Conservation (phyloP, 2,888 invertebrate genomes). For the Neelides folsomi region DNA sequence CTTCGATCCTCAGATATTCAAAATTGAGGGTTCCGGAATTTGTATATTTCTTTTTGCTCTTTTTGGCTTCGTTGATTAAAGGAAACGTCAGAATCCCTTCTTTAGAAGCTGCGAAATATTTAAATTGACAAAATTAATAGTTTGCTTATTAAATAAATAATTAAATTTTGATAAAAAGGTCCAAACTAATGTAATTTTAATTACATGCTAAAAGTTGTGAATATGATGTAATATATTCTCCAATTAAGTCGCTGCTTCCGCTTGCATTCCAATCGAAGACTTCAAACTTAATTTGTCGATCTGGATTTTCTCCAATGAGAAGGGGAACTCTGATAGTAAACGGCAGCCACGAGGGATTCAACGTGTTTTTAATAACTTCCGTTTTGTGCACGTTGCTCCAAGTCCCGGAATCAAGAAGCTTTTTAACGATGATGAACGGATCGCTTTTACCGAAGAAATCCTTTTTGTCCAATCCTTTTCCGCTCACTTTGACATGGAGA, state of each 20-base stretch:
- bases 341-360: conserved; percentile 43
- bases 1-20: conserved; percentile 27
- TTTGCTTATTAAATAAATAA: not conserved
- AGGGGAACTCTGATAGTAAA: conserved; percentile 36
- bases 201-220: conserved; percentile 36
- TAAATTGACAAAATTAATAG: too few species aligned
- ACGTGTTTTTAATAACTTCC: conserved; percentile 41
- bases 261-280: conserved; percentile 43
- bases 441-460: conserved; percentile 44
- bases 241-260: conserved; percentile 42
- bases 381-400: conserved; percentile 41
- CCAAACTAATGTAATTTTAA: not conserved
- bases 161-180: not conserved
- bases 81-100: conserved; percentile 35
- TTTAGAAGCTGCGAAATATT: conserved; percentile 13
- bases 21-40: conserved; percentile 43
- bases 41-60: conserved; percentile 42
- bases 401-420: conserved; percentile 40
- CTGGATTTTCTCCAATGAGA: conserved; percentile 41
- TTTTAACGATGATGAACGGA: conserved; percentile 40
- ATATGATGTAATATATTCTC: conserved; percentile 38
- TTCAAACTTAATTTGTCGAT: conserved; percentile 40
- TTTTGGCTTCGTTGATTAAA: conserved; percentile 41
- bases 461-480: conserved; percentile 40
- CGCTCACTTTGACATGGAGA: conserved; percentile 37